Evolutionary conservation across 1,140 invertebrate genomes (phyloP).

Genomic region (Leptopilina clavipes): DNA sequence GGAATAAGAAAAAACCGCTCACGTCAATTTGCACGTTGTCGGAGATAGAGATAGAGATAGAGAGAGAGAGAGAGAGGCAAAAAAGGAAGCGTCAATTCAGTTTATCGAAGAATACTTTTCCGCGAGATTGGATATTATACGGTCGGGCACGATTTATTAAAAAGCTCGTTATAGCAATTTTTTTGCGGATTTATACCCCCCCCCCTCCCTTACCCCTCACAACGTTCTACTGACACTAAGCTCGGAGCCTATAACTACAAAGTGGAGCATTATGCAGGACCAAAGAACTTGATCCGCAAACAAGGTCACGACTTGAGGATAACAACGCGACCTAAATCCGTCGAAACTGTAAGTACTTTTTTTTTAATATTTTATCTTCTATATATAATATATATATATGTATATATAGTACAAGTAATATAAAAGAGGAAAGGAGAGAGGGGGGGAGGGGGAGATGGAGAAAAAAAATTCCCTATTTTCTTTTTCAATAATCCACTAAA

Average conservation of each 20-base stretch:
- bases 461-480: conserved; percentile 38
- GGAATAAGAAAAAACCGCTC: not conserved
- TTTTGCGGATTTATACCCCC: conserved; percentile 1
- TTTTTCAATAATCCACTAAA: conserved; percentile 63
- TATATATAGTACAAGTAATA: conserved; percentile 16
- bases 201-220: not conserved
- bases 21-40: not conserved
- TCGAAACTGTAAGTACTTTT: not conserved
- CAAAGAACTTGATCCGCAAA: conserved; percentile 35
- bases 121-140: conserved; percentile 28
- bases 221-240: not conserved
- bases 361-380: too few relatives aligned
- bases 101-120: conserved; percentile 32
- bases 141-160: conserved; percentile 11
- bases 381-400: too few relatives aligned
- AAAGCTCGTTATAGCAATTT: conserved; percentile 24
- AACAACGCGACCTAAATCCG: conserved; percentile 6
- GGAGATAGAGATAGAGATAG: not conserved
- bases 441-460: too few relatives aligned
- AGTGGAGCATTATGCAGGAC: conserved; percentile 27
- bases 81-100: conserved; percentile 1
- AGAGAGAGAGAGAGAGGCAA: too few relatives aligned
- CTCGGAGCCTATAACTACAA: conserved; percentile 22
- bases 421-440: too few relatives aligned
- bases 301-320: conserved; percentile 36